Conservation (phyloP, 1,140 invertebrate genomes). For the Dendroctonus ponderosae region DNA sequence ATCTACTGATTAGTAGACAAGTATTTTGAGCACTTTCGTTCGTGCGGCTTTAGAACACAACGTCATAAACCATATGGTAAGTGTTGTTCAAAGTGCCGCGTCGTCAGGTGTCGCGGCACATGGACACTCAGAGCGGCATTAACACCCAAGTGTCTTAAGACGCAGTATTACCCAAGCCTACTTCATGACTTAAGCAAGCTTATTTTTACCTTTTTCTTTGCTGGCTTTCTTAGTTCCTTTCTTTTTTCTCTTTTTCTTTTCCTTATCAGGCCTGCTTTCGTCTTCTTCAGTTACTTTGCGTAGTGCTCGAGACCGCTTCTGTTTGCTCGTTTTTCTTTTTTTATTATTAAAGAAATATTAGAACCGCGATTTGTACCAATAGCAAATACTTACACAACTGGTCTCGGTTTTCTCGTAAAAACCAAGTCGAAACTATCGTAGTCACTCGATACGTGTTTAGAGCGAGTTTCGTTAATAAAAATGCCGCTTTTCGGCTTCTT, state of each 20-base stretch:
- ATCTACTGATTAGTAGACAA: too few relatives aligned
- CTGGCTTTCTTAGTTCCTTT: conserved; percentile 7
- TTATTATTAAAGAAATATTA: neutral
- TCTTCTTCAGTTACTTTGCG: conserved; percentile 5
- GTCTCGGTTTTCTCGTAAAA: conserved; percentile 34
- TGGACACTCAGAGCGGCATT: too few relatives aligned
- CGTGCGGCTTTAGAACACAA: too few relatives aligned
- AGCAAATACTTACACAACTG: conserved; percentile 9
- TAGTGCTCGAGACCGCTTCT: neutral
- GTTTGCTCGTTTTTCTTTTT: neutral
- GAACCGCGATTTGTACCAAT: neutral
- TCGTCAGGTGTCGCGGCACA: too few relatives aligned
- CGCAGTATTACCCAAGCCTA: too few relatives aligned
- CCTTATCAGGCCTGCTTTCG: conserved; percentile 23
- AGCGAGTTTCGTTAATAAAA: conserved; percentile 41
- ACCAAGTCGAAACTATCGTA: conserved; percentile 43
- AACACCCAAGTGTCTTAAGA: too few relatives aligned
- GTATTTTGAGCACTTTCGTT: too few relatives aligned
- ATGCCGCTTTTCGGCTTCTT: conserved; percentile 46
- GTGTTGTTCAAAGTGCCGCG: too few relatives aligned
- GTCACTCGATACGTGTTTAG: conserved; percentile 11
- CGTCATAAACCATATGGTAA: too few relatives aligned
- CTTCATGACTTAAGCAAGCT: neutral
- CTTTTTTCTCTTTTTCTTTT: conserved; percentile 23
- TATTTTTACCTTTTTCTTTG: conserved; percentile 7